Evolutionary conservation across 2,888 invertebrate genomes (phyloP), one percentile per base, ranked within the genome.

Genomic region (Mallateleia sp.): DNA sequence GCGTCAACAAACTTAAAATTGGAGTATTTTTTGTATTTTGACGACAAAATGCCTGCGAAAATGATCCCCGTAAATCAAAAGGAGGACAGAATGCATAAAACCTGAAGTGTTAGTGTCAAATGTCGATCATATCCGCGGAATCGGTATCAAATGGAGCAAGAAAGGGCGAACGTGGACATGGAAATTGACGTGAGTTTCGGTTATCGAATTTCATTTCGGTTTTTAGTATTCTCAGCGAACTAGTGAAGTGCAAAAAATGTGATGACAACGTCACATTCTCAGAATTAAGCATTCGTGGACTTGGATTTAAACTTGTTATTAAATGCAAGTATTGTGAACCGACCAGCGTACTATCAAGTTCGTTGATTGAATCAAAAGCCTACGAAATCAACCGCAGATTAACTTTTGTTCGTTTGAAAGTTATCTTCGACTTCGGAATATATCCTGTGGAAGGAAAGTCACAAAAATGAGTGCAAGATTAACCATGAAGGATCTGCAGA

Each of bases 331-430:
- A 4, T 28, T 28, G 28, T 28, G 5, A 28, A 28, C 8, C 28
- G 28, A 28, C 28, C 28, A 28, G 28, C 28, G 8, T 28, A 28
- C 28, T 28, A 8, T 66, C 66, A 18, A 50, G 66, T 47, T 50
- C 50, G 28, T 18, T 66, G 8, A 50, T 66, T 18, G 50, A 66
- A 18, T 66, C 66, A 72, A 90, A 74, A 22, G 89, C 89, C 52
- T 90, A 85, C 69, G 89, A 91, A 72, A 89, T 90, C 60, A 90
- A 90, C 62, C 38, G 90, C 52, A 58, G 89, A 83, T 89, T 91
- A 67, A 86, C 85, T 58, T 90, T 90, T 28, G 81, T 84, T n/a
- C n/a, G n/a, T n/a, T n/a, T n/a, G n/a, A n/a, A n/a, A n/a, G n/a
- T n/a, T n/a, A n/a, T n/a, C n/a, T n/a, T n/a, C n/a, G n/a, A n/a